Conservation (phyloP, 2,113 vertebrate genomes). For the Sitta europaea region DNA sequence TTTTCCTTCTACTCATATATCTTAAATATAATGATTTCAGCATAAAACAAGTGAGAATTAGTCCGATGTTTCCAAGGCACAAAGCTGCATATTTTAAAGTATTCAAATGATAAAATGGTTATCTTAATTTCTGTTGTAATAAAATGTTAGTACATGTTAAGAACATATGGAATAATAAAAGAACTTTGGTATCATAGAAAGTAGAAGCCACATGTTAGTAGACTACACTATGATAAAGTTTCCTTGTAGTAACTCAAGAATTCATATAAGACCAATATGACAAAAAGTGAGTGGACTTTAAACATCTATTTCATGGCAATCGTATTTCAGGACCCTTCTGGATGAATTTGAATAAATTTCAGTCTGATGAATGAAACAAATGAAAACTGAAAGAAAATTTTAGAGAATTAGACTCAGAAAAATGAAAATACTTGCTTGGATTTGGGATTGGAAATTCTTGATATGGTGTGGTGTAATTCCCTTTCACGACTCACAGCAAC, state of each 20-base stretch:
- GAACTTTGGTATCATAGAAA: background rate
- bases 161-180: background rate
- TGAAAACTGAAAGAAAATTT: background rate
- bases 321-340: background rate
- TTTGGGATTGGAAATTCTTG: background rate
- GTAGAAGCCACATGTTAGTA: background rate
- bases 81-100: background rate
- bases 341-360: background rate
- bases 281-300: background rate
- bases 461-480: background rate
- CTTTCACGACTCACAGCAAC: background rate
- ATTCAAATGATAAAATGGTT: background rate
- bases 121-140: background rate
- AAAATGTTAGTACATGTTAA: background rate
- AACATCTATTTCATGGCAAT: background rate
- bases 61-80: background rate
- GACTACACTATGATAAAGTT: background rate
- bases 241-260: background rate
- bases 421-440: background rate
- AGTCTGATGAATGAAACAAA: background rate
- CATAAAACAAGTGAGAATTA: background rate
- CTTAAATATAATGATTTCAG: background rate
- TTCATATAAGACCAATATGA: background rate
- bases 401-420: background rate
- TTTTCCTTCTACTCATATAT: background rate